phyloP scores from a whole-genome alignment of 92 coral and sea anemone species.

The Bergia puertoricense region DNA sequence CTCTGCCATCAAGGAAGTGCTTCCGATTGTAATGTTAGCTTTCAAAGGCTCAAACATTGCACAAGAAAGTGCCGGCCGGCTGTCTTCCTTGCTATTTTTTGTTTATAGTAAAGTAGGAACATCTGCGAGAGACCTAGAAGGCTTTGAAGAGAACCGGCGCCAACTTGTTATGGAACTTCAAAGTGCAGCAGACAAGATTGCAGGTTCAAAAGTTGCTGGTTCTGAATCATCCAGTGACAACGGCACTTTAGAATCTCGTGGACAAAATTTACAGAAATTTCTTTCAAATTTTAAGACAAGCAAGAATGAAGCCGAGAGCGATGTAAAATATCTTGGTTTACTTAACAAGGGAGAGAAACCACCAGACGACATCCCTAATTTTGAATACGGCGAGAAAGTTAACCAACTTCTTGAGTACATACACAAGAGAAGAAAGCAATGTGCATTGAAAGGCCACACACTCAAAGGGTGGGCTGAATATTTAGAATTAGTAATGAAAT shows the following conservation, averaged over 20 bases:
- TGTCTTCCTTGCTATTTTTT: slow-evolving; percentile 14
- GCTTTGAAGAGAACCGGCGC: slow-evolving; percentile 28
- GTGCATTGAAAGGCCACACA: background rate
- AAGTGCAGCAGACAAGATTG: slow-evolving; percentile 21
- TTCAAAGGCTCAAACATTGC: slow-evolving; percentile 27
- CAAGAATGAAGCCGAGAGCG: slow-evolving; percentile 6
- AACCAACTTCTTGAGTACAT: slow-evolving; percentile 16
- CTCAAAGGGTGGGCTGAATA: slow-evolving; percentile 14
- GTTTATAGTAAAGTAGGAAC: slow-evolving; percentile 26
- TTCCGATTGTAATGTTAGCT: slow-evolving; percentile 24
- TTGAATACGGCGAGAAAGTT: slow-evolving; percentile 27
- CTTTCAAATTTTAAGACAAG: slow-evolving; percentile 16
- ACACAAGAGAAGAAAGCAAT: slow-evolving; percentile 9
- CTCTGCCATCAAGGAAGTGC: slow-evolving; percentile 19
- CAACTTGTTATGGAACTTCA: slow-evolving; percentile 36
- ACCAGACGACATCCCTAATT: slow-evolving; percentile 24
- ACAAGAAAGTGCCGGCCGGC: slow-evolving; percentile 30
- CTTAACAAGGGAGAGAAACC: slow-evolving; percentile 26
- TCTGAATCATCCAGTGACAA: background rate
- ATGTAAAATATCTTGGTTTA: slow-evolving; percentile 25
- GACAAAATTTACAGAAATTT: background rate
- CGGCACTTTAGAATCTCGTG: background rate
- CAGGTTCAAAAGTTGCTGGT: slow-evolving; percentile 24
- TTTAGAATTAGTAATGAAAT: slow-evolving; percentile 4
- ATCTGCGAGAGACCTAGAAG: slow-evolving; percentile 5